Conservation (phyloP, 2,113 vertebrate genomes). For the Trochalopteron elliotii region DNA sequence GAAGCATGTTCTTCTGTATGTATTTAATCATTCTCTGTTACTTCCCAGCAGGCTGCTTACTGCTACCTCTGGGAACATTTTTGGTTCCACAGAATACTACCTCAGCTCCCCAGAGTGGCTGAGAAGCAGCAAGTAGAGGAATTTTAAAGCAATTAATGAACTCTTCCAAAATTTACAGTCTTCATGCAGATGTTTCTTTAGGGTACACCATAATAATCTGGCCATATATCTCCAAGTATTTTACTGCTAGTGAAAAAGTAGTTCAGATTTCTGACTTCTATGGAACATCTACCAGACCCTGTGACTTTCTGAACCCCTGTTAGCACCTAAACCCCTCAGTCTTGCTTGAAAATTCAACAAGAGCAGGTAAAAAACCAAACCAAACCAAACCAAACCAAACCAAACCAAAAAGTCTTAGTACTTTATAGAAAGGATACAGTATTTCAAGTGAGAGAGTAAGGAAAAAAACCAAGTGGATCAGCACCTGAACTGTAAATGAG, state of each 20-base stretch:
- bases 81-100: not conserved
- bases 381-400: no score
- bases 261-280: not conserved
- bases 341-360: not conserved
- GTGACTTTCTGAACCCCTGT: not conserved
- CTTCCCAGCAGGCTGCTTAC: not conserved
- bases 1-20: not conserved
- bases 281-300: not conserved
- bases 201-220: not conserved
- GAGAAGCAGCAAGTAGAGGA: accelerated
- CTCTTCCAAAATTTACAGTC: not conserved
- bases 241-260: not conserved
- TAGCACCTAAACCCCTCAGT: not conserved
- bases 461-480: not conserved
- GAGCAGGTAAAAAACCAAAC: not conserved
- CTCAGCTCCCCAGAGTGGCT: not conserved
- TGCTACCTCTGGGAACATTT: not conserved
- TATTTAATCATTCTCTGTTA: not conserved
- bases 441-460: not conserved
- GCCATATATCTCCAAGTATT: not conserved
- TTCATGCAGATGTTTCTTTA: not conserved
- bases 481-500: not conserved
- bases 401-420: not conserved
- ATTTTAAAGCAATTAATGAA: not conserved
- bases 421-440: not conserved